Percentiles rank a stretch among this genome's conserved stretches.
Evolutionary conservation across 2,797 vertebrate genomes (phyloP).

Genomic region (Rousettus madagascariensis): DNA sequence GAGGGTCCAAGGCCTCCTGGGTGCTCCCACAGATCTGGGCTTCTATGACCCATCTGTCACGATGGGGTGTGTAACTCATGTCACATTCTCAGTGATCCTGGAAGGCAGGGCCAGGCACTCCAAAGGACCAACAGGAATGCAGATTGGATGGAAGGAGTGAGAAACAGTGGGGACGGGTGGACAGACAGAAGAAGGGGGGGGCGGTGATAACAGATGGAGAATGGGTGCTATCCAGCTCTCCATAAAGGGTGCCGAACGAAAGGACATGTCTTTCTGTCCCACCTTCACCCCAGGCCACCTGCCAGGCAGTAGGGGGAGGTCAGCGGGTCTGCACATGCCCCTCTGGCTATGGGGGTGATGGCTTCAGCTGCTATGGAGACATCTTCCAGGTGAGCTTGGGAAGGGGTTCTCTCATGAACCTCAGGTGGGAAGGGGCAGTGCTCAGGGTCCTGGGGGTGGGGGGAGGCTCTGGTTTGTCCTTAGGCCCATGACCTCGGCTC

Average conservation of each 20-base stretch:
- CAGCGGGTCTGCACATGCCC: constrained; percentile 88
- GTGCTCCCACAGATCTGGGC: neutral
- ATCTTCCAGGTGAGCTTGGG: constrained; percentile 83
- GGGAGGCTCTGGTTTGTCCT: neutral
- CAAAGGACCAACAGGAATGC: neutral
- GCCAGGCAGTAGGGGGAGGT: constrained; percentile 81
- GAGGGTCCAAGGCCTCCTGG: neutral
- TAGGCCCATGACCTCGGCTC: neutral
- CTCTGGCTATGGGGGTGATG: constrained; percentile 88
- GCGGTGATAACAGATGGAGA: neutral
- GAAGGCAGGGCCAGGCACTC: neutral
- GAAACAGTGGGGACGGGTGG: too few species aligned
- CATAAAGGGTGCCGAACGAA: neutral
- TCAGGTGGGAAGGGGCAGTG: neutral
- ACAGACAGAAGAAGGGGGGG: too few species aligned
- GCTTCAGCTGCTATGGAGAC: constrained; percentile 90
- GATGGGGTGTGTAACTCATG: too few species aligned
- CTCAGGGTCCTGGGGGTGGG: neutral
- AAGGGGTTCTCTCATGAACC: neutral
- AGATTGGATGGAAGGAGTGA: neutral
- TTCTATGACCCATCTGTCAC: too few species aligned
- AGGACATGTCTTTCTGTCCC: neutral
- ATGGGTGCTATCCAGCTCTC: neutral
- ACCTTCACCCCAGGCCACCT: constrained; percentile 87
- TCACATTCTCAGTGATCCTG: neutral